These are phyloP conservation scores for Cephus pulcher DNA, from an alignment of 2,888 invertebrate species.

Conservation along the genomic window DNA sequence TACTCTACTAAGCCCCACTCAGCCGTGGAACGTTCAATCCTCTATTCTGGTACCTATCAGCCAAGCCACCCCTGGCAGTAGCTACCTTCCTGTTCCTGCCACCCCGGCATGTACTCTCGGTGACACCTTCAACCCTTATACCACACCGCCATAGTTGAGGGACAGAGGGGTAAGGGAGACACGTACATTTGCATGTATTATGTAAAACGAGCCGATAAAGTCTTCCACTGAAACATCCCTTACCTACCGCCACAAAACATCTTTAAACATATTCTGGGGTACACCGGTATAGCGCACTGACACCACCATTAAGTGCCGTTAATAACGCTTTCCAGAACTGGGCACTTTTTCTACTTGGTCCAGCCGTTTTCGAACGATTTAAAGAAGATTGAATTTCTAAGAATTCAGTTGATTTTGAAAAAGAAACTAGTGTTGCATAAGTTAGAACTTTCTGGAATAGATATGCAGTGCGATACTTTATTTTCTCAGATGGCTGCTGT, in stretches of 20 bases:
- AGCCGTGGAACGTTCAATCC: slow-evolving; percentile 35
- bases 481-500: no score
- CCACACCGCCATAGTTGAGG: slow-evolving; percentile 15
- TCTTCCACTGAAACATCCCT: neutral
- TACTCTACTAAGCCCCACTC: slow-evolving; percentile 38
- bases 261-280: neutral
- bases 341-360: no score
- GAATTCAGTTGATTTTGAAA: no score
- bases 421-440: no score
- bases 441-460: no score
- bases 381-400: no score
- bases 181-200: neutral
- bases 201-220: neutral
- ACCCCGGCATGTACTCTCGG: neutral
- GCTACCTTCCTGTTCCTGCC: neutral
- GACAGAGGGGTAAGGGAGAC: neutral
- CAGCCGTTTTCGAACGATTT: no score
- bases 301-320: neutral
- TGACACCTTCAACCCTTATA: slow-evolving; percentile 7
- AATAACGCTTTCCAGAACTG: no score
- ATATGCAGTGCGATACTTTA: no score
- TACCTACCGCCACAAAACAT: neutral
- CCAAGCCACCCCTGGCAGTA: neutral
- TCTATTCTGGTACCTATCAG: slow-evolving; percentile 30
- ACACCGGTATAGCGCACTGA: neutral